Evolutionary conservation across 2,888 invertebrate genomes (phyloP).

Genomic region (Imbricaverruca yamaguchii): DNA sequence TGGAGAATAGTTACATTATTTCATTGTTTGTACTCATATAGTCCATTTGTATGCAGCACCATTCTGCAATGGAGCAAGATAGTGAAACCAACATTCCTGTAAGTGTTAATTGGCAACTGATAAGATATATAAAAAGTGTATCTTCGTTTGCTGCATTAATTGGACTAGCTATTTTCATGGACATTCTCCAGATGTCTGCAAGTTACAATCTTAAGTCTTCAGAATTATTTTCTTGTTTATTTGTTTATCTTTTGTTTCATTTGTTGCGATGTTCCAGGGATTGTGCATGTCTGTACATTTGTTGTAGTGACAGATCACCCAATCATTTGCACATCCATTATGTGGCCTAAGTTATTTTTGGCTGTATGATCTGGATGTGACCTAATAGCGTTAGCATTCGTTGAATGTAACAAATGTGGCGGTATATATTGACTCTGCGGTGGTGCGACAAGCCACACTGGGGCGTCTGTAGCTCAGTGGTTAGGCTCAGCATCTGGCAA

Average conservation of each 20-base stretch:
- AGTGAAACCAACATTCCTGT: constrained; percentile 7
- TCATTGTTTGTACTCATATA: too few relatives aligned
- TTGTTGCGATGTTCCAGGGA: not conserved
- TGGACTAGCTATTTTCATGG: not conserved
- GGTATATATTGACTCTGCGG: too few relatives aligned
- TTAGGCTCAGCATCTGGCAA: not conserved
- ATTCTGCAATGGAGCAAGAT: not conserved
- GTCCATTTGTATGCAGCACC: too few relatives aligned
- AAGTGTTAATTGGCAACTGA: not conserved
- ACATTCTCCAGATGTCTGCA: too few relatives aligned
- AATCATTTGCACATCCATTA: too few relatives aligned
- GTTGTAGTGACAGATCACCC: too few relatives aligned
- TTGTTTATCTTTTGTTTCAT: not conserved
- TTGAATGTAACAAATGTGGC: too few relatives aligned
- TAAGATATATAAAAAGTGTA: not conserved
- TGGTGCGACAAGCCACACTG: too few relatives aligned
- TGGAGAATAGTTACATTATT: too few relatives aligned
- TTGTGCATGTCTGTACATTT: not conserved
- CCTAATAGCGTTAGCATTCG: too few relatives aligned
- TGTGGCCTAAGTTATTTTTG: too few relatives aligned
- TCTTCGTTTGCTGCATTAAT: not conserved
- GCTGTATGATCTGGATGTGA: too few relatives aligned
- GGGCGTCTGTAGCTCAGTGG: not conserved
- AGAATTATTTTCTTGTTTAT: not conserved
- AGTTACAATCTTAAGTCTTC: not conserved